Evolutionary conservation across 1,140 invertebrate genomes (phyloP), one percentile per base, ranked within the genome.

Genomic region (Cydia amplana): DNA sequence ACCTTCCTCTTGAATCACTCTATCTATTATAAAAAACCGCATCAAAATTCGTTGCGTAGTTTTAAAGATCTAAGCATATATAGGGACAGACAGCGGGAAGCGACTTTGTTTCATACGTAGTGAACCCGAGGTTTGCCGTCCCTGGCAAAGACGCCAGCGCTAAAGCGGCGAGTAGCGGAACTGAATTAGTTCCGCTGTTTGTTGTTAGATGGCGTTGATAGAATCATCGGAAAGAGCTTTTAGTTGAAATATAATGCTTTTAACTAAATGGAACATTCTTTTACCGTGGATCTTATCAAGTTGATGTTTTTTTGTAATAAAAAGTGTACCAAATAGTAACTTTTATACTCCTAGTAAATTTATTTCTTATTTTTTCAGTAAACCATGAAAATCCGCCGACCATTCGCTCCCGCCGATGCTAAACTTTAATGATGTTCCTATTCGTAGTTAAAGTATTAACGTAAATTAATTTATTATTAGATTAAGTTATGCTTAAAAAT

Each of bases 401-500:
- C 70, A 70, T 70, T 14, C 65, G 51, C 64, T 79, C 79, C 79
- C 80, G 78, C 78, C 81, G 78, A 78, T 67, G 51, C 51, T 23
- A 74, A 74, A n/a, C n/a, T n/a, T n/a, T n/a, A n/a, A 72, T 72
- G 40, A 75, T 78, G 77, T 78, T 78, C 77, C 77, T 78, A 78
- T 75, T 74, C 63, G 32, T 75, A 78, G 72, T 70, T 72, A 60
- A 74, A 77, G 46, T 40, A 72, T 76, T 77, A 65, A 77, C 65
- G 72, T 74, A 74, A 75, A 74, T 77, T 77, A 77, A 77, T 36
- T 77, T 77, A 77, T 75, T 77, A 16, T 46, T 74, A 77, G 72
- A 40, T 72, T 76, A 23, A 46, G 51, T 49, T 72, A 25, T 60
- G 55, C 55, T 60, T 60, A 60, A 23, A 25, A 60, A 60, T 18